Percentiles rank a stretch among this genome's conserved stretches.
These are phyloP conservation scores for Hippasteria phrygiana DNA, from an alignment of 53 echinoderm and acorn worm genomes.

Conservation along the genomic window DNA sequence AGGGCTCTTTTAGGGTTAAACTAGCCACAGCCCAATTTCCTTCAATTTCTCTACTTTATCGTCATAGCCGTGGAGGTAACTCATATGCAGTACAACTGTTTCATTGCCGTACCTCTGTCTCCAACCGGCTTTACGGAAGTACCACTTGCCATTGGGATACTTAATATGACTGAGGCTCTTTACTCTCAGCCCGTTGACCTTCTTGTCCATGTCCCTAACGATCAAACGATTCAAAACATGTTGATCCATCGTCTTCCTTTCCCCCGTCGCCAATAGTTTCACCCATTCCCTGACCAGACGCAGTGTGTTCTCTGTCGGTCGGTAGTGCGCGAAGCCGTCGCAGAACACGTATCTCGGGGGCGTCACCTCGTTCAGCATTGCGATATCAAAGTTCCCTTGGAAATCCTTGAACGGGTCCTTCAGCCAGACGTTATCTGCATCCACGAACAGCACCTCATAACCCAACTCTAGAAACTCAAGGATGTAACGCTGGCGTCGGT, in stretches of 20 bases:
- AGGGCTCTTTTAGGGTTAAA: too few relatives aligned
- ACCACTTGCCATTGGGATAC: neutral
- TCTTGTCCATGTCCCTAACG: neutral
- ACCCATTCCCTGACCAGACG: neutral
- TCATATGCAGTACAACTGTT: neutral
- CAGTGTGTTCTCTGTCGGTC: constrained; percentile 46
- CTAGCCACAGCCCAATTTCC: neutral
- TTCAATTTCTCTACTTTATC: neutral
- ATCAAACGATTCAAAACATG: neutral
- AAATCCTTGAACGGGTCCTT: constrained; percentile 75
- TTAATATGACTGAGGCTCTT: neutral
- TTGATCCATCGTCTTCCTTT: neutral
- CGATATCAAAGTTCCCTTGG: constrained; percentile 72
- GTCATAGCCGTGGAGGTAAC: neutral
- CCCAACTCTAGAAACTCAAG: neutral
- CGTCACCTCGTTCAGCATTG: constrained; percentile 44
- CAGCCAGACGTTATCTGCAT: constrained; percentile 81
- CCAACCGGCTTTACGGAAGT: neutral
- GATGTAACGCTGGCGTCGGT: neutral
- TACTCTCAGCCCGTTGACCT: neutral
- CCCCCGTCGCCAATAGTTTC: neutral
- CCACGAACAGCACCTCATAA: neutral
- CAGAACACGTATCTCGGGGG: constrained; percentile 49
- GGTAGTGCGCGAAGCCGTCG: constrained; percentile 79
- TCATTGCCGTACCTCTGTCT: neutral